Conservation (phyloP, 2,113 vertebrate genomes). For the Riparia riparia region DNA sequence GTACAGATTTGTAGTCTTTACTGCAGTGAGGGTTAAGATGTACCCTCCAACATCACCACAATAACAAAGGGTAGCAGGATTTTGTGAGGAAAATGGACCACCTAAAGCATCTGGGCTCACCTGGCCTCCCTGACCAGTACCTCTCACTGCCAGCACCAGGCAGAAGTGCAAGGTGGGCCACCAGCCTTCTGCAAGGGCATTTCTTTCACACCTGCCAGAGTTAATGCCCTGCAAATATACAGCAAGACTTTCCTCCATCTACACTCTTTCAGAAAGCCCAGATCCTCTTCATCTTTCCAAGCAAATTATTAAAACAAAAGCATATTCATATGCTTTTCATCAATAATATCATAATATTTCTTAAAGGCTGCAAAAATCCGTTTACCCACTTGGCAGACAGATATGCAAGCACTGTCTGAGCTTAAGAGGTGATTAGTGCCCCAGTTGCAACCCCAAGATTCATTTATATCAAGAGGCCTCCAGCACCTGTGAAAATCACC, state of each 20-base stretch:
- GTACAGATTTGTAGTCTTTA: neutral
- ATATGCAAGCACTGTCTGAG: neutral
- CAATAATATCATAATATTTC: neutral
- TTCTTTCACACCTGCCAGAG: accelerated
- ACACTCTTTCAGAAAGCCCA: neutral
- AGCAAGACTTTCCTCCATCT: neutral
- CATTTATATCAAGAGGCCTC: neutral
- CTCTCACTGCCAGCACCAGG: neutral
- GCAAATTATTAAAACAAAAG: neutral
- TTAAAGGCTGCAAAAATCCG: neutral
- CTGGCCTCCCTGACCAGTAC: neutral
- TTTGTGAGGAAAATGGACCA: neutral
- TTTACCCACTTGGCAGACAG: neutral
- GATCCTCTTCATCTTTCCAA: neutral
- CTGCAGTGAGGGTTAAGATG: neutral
- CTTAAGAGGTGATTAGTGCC: neutral
- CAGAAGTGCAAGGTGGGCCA: neutral
- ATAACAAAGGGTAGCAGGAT: neutral
- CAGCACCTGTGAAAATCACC: conserved; percentile 7
- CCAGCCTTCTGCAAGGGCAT: neutral
- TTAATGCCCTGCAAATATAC: neutral
- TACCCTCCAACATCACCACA: neutral
- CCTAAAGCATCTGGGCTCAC: neutral
- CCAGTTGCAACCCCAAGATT: neutral
- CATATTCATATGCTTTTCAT: neutral